Conservation (phyloP, 2,113 vertebrate species). For the Cynoglossus semilaevis region DNA sequence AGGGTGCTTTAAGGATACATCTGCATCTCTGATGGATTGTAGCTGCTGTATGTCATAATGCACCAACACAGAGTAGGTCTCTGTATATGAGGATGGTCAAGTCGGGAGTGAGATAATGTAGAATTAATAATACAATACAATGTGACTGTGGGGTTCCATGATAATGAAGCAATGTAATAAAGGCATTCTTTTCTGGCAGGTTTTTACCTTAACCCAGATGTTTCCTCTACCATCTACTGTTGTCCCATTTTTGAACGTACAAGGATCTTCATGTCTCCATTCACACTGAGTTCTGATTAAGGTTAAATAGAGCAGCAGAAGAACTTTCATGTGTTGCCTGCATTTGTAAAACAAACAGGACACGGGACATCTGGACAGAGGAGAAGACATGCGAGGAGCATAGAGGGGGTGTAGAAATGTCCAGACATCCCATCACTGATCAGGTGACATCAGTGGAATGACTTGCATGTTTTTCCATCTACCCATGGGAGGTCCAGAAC, state of each 20-base stretch:
- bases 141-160: not conserved
- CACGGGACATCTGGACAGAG: conserved; percentile 41
- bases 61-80: not conserved
- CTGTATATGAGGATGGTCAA: not conserved
- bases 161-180: too few species aligned
- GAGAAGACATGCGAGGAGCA: not conserved
- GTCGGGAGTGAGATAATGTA: not conserved
- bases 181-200: too few species aligned
- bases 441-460: conserved; percentile 23
- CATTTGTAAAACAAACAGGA: conserved; percentile 25
- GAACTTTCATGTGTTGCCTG: conserved; percentile 4
- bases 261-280: not conserved
- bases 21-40: conserved; percentile 13
- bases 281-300: conserved; percentile 13
- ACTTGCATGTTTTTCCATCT: conserved; percentile 19
- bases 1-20: not conserved
- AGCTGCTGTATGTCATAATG: not conserved
- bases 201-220: conserved; percentile 4
- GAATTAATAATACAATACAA: not conserved
- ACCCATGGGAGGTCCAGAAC: conserved; percentile 14
- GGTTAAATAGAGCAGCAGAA: not conserved
- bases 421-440: conserved; percentile 39
- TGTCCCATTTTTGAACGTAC: not conserved
- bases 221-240: conserved; percentile 11
- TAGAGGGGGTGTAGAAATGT: conserved; percentile 31